Percentiles rank a stretch among this genome's conserved stretches.
These are phyloP conservation scores for Zaprionus davidi DNA, from an alignment of 1,140 invertebrate genomes.

Conservation along the genomic window DNA sequence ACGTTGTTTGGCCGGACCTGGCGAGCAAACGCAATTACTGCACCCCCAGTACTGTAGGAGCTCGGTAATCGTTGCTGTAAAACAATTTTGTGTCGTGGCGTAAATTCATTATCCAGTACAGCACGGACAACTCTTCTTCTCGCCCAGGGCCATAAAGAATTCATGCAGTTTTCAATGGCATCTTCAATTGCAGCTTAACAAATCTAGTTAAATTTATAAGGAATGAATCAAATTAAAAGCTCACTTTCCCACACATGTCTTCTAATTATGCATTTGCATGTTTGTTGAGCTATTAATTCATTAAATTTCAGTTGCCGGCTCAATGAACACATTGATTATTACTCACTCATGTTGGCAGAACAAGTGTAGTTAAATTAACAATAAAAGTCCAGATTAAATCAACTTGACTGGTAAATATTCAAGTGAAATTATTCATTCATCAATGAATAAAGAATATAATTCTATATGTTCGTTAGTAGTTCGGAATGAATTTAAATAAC, in stretches of 20 bases:
- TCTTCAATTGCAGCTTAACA: background rate
- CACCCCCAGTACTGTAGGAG: background rate
- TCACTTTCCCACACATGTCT: background rate
- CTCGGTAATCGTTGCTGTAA: constrained; percentile 25
- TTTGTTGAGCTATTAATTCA: constrained; percentile 20
- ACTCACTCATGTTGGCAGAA: background rate
- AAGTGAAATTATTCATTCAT: background rate
- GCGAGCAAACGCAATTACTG: constrained; percentile 45
- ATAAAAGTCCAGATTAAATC: background rate
- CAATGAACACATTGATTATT: background rate
- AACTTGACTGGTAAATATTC: background rate
- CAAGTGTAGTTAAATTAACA: background rate
- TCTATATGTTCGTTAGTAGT: background rate
- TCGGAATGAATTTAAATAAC: background rate
- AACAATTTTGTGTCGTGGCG: constrained; percentile 18
- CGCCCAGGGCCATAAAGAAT: too few species aligned
- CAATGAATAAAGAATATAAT: background rate
- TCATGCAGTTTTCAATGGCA: background rate
- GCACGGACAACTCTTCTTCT: background rate
- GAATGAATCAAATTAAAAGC: background rate
- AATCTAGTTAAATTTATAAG: background rate
- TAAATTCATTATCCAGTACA: constrained; percentile 25
- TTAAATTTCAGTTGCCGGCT: constrained; percentile 19
- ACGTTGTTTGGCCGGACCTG: constrained; percentile 43
- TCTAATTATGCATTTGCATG: constrained; percentile 2